A percentile compares a stretch with the other conserved stretches of the same genome.
phyloP scores from a whole-genome alignment of 2,113 vertebrate species.

The Albula glossodonta region DNA sequence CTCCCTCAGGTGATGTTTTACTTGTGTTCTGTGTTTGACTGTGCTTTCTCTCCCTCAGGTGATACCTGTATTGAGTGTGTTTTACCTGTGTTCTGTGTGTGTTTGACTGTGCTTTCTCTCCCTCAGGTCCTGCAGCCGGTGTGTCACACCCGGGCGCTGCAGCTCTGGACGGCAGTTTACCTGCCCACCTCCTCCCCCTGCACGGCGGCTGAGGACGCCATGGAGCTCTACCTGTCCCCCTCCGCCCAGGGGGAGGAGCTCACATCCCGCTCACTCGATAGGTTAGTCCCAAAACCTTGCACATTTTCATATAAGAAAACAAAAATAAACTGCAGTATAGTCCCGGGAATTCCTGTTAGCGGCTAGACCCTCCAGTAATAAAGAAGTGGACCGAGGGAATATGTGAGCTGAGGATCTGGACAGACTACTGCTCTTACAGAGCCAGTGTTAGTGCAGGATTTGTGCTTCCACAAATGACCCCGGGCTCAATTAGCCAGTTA shows the following conservation, averaged over 20 bases:
- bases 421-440: too few relatives aligned
- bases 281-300: constrained; percentile 63
- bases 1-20: not conserved
- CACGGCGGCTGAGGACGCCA: constrained; percentile 87
- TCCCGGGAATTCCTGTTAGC: too few relatives aligned
- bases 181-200: constrained; percentile 91
- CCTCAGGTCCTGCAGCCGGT: constrained; percentile 92
- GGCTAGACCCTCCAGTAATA: too few relatives aligned
- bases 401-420: too few relatives aligned
- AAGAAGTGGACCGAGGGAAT: too few relatives aligned
- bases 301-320: too few relatives aligned
- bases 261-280: constrained; percentile 85
- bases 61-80: too few relatives aligned
- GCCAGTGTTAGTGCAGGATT: too few relatives aligned
- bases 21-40: too few relatives aligned
- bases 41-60: not conserved
- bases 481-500: too few relatives aligned
- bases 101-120: not conserved
- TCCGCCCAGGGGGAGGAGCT: constrained; percentile 85
- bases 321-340: too few relatives aligned
- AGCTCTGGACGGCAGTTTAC: constrained; percentile 96
- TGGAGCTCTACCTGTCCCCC: constrained; percentile 86
- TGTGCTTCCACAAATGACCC: too few relatives aligned
- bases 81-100: not conserved
- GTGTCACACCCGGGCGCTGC: constrained; percentile 92